Base-by-base conservation (phyloP, 1,140 invertebrate species). In the Trichonephila clavata region DNA sequence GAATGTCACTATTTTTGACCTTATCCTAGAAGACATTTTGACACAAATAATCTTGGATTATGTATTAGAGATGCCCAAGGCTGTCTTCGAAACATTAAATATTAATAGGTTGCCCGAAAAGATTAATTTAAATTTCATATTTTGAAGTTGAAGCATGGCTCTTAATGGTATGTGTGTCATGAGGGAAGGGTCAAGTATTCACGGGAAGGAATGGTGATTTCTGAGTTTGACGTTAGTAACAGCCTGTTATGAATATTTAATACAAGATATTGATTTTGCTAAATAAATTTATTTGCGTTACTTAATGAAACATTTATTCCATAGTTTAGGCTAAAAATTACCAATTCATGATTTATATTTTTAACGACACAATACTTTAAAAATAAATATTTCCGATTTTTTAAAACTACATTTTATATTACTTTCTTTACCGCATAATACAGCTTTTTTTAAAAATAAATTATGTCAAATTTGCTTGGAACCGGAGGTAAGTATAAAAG, bases 51-150 rank as follows among this genome's bases (percentile, higher is more conserved):
- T 21, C 6, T 10, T 21, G 65, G 24, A 24, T 68, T 24, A n/a
- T 68, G n/a, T 8, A 21, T 24, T 8, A 68, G n/a, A 10, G 65
- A 4, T 13, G n/a, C 7, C n/a, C 65, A 68, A 6, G 24, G 24
- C n/a, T 68, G n/a, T 24, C 65, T 13, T 27, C n/a, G 3, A 68
- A 68, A 68, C 65, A 77, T 77, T 32, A 77, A 77, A 77, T 77
- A 77, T 77, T 77, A 77, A 77, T 32, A 20, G 27, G 71, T 77
- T 27, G 24, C 71, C 32, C 27, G 71, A 77, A 77, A 77, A 77
- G 71, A 77, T 77, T 77, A 77, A 77, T 77, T 77, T 77, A 77
- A 77, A 77, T 77, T 77, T 77, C 71, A 77, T 77, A 39, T 77
- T 77, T 77, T 77, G 71, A 6, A 27, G 71, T 77, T 16, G 27